Evolutionary conservation across 1,140 invertebrate species (phyloP).

Genomic region (Chironomus tepperi): DNA sequence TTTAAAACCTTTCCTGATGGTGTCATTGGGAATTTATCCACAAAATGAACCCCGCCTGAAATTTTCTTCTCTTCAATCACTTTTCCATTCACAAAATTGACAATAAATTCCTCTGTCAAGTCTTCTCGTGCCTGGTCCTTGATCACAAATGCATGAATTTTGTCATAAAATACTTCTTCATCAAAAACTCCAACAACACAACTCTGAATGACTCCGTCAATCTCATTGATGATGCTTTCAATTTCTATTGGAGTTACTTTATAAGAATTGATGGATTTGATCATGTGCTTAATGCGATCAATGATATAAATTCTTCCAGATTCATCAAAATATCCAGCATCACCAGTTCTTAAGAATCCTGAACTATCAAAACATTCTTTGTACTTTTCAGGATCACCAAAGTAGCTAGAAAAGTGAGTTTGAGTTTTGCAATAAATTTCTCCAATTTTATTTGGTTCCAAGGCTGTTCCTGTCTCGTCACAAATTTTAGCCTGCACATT

Average conservation of each 20-base stretch:
- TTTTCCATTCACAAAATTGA: background rate
- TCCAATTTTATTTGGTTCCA: constrained; percentile 44
- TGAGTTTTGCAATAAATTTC: constrained; percentile 48
- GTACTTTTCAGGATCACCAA: constrained; percentile 43
- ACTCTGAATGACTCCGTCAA: background rate
- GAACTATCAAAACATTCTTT: constrained; percentile 49
- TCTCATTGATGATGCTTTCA: constrained; percentile 27
- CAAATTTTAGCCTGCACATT: constrained; percentile 33
- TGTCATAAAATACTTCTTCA: constrained; percentile 10
- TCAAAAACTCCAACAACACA: background rate
- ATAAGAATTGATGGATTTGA: constrained; percentile 49
- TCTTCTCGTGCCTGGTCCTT: background rate
- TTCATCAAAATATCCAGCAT: constrained; percentile 58
- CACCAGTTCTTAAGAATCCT: constrained; percentile 58
- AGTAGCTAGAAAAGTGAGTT: constrained; percentile 47
- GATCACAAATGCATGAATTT: background rate
- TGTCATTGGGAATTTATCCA: constrained; percentile 45
- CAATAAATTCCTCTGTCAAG: background rate
- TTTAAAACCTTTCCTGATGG: constrained; percentile 47
- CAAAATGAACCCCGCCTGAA: constrained; percentile 41
- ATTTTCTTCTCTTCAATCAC: constrained; percentile 36
- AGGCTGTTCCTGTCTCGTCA: constrained; percentile 38
- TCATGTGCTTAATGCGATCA: constrained; percentile 64
- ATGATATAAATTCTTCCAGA: constrained; percentile 55
- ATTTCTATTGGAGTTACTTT: constrained; percentile 32